A percentile compares a stretch with the other conserved stretches of the same genome.
These are phyloP conservation scores for Tanytarsus gracilentus DNA, from an alignment of 2,888 invertebrate genomes.

Conservation along the genomic window DNA sequence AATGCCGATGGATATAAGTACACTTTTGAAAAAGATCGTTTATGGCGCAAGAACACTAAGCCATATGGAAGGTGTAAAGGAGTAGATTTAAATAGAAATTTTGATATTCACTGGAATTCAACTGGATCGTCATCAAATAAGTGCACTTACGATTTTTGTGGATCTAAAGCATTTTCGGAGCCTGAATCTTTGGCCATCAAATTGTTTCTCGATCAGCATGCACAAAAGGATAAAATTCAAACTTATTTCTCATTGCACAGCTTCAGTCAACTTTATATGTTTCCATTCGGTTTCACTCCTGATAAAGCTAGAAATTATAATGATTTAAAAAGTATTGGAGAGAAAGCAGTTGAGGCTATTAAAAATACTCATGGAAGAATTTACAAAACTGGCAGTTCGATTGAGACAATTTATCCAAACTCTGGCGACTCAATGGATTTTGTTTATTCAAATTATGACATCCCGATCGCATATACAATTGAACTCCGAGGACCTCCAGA, in stretches of 20 bases:
- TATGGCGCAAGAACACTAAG: conserved; percentile 70
- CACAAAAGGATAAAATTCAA: conserved; percentile 40
- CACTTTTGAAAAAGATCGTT: conserved; percentile 61
- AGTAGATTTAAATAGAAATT: conserved; percentile 62
- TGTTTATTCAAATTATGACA: conserved; percentile 45
- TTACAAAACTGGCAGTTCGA: conserved; percentile 40
- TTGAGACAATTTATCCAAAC: conserved; percentile 43
- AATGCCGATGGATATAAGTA: conserved; percentile 75
- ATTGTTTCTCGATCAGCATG: conserved; percentile 36
- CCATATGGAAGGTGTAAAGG: conserved; percentile 48
- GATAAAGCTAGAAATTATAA: conserved; percentile 43
- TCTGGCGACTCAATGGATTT: conserved; percentile 35
- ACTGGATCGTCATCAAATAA: conserved; percentile 47
- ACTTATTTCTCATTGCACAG: conserved; percentile 59
- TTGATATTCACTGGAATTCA: conserved; percentile 52
- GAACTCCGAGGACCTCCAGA: conserved; percentile 21
- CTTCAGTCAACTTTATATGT: conserved; percentile 55
- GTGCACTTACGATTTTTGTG: conserved; percentile 53
- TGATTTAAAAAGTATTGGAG: conserved; percentile 40
- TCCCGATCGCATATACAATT: conserved; percentile 48
- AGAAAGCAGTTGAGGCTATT: conserved; percentile 38
- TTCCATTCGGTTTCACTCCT: conserved; percentile 49
- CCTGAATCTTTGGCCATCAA: conserved; percentile 45
- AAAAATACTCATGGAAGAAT: conserved; percentile 33
- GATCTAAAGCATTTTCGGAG: conserved; percentile 52